Percentiles rank a stretch among this genome's conserved stretches.
Evolutionary conservation across 2,797 vertebrate species (phyloP).

Genomic region (Diglossa cyanea): DNA sequence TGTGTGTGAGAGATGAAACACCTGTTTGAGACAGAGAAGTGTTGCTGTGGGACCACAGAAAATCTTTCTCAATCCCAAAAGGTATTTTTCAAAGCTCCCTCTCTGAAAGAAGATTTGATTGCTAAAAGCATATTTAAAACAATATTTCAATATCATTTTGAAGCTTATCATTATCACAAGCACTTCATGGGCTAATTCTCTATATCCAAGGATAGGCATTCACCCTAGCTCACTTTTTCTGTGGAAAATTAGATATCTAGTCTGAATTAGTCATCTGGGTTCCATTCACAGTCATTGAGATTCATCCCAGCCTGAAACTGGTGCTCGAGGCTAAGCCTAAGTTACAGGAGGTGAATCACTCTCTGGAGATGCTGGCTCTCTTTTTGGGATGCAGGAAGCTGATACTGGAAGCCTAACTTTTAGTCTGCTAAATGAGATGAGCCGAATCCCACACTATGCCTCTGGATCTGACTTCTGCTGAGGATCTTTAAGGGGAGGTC

Average conservation of each 20-base stretch:
- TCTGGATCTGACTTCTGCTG: neutral
- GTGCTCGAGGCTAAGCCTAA: conserved; percentile 2
- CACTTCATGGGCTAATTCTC: conserved; percentile 42
- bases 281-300: conserved; percentile 3
- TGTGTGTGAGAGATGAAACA: conserved; percentile 49
- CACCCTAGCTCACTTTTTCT: neutral
- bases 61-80: conserved; percentile 25
- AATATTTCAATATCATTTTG: conserved; percentile 58
- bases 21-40: conserved; percentile 58
- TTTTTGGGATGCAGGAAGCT: neutral
- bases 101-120: conserved; percentile 33
- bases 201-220: conserved; percentile 9
- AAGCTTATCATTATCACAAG: conserved; percentile 35
- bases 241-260: conserved; percentile 39
- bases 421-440: neutral
- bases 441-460: neutral
- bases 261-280: conserved; percentile 46
- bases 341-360: conserved; percentile 34
- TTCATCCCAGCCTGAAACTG: conserved; percentile 22
- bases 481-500: neutral
- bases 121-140: conserved; percentile 56
- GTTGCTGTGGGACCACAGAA: conserved; percentile 22
- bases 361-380: neutral
- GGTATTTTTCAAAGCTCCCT: conserved; percentile 33
- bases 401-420: neutral